Conservation (phyloP, 2,888 invertebrate genomes). For the Drosophila paucipuncta region DNA sequence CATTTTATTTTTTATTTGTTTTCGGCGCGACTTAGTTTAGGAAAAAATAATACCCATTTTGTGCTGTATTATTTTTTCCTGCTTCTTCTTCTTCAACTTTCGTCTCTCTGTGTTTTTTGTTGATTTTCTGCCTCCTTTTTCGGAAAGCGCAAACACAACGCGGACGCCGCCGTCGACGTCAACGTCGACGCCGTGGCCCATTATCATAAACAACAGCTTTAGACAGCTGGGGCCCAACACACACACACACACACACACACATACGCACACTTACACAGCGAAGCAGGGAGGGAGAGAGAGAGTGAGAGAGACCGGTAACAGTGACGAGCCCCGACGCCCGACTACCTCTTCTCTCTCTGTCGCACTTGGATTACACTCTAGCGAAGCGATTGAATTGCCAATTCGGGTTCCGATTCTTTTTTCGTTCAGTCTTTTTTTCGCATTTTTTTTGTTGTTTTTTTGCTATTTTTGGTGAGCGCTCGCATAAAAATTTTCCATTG, state of each 20-base stretch:
- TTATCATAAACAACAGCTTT: slow-evolving; percentile 79
- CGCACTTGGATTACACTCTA: slow-evolving; percentile 54
- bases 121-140: slow-evolving; percentile 31
- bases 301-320: slow-evolving; percentile 10
- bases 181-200: slow-evolving; percentile 41
- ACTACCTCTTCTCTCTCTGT: slow-evolving; percentile 28
- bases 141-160: slow-evolving; percentile 59
- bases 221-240: slow-evolving; percentile 71
- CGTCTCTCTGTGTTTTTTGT: slow-evolving; percentile 33
- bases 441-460: background rate
- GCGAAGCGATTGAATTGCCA: slow-evolving; percentile 59
- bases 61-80: slow-evolving; percentile 15
- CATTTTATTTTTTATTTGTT: slow-evolving; percentile 28
- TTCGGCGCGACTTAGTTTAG: slow-evolving; percentile 51
- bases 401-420: slow-evolving; percentile 53
- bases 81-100: background rate
- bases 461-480: slow-evolving; percentile 21
- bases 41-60: slow-evolving; percentile 53
- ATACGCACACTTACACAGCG: background rate
- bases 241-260: background rate
- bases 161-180: slow-evolving; percentile 20
- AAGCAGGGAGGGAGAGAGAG: background rate
- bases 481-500: slow-evolving; percentile 68
- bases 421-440: slow-evolving; percentile 26
- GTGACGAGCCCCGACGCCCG: slow-evolving; percentile 34